A percentile compares a stretch with the other conserved stretches of the same genome.
Evolutionary conservation across 2,113 vertebrate species (phyloP).

Genomic region (Smithornis capensis): DNA sequence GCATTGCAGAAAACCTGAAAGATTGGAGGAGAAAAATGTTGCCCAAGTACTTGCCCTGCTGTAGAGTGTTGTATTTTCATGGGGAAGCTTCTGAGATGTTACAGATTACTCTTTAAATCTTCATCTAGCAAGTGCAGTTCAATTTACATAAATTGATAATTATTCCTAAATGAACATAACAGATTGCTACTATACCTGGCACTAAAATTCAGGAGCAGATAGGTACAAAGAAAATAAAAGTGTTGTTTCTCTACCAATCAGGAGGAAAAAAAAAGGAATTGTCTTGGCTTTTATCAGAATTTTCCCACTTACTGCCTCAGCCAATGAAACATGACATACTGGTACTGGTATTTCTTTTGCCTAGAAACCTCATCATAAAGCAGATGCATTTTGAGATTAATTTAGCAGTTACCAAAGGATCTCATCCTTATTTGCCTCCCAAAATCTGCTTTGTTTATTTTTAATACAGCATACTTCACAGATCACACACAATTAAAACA

Average conservation of each 20-base stretch:
- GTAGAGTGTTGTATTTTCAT: neutral
- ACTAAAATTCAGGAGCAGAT: neutral
- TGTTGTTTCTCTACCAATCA: neutral
- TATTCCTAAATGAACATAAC: neutral
- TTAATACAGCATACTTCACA: neutral
- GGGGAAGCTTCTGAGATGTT: neutral
- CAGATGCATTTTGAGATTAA: neutral
- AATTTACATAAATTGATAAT: neutral
- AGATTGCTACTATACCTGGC: neutral
- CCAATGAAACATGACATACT: neutral
- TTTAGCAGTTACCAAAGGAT: neutral
- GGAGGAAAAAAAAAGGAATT: fast-evolving
- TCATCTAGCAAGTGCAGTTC: neutral
- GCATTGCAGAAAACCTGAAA: neutral
- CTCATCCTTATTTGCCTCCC: neutral
- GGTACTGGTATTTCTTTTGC: neutral
- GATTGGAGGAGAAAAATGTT: neutral
- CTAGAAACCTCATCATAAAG: neutral
- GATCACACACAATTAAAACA: neutral
- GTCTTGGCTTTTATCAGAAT: neutral
- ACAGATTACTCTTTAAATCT: neutral
- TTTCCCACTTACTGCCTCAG: neutral
- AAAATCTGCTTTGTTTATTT: neutral
- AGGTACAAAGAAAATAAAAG: neutral
- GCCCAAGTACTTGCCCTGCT: neutral